Conservation (phyloP, 2,797 vertebrate genomes). For the Lagodon rhomboides region DNA sequence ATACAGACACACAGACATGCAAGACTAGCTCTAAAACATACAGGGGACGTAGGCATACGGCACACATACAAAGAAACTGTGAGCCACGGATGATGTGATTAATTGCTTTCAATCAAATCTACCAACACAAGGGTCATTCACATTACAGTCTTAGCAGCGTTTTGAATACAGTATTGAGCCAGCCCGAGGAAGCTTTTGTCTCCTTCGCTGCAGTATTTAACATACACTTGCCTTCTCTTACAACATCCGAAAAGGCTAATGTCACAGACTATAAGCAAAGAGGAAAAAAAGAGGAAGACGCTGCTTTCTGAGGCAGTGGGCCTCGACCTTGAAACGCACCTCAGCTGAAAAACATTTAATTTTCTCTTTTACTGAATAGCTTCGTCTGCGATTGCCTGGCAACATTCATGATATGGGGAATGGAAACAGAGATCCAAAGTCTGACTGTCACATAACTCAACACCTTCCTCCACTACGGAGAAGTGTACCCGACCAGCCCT, state of each 20-base stretch:
- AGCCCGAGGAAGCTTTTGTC: conserved; percentile 33
- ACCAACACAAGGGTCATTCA: conserved; percentile 52
- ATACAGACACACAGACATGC: conserved; percentile 32
- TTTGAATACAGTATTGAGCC: conserved; percentile 50
- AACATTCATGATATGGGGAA: conserved; percentile 17
- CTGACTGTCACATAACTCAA: conserved; percentile 26
- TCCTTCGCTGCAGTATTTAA: conserved; percentile 57
- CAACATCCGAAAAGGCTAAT: conserved; percentile 59
- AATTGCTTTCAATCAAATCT: conserved; percentile 64
- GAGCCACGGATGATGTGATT: conserved; percentile 44
- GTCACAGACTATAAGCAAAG: conserved; percentile 35
- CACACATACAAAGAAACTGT: conserved; percentile 12
- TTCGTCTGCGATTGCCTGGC: not conserved
- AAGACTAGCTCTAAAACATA: conserved; percentile 6
- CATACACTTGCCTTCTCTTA: conserved; percentile 55
- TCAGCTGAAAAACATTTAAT: conserved; percentile 27
- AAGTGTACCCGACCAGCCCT: conserved; percentile 25
- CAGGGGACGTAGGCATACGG: conserved; percentile 14
- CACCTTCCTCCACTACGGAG: conserved; percentile 15
- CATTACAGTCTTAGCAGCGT: conserved; percentile 19
- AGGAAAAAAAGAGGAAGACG: not conserved
- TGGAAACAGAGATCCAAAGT: conserved; percentile 1
- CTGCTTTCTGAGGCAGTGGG: conserved; percentile 37
- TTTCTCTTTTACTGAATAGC: conserved; percentile 29
- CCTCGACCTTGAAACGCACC: conserved; percentile 56